Conservation (phyloP, 2,797 vertebrate species). For the Pyrocephalus nanus region DNA sequence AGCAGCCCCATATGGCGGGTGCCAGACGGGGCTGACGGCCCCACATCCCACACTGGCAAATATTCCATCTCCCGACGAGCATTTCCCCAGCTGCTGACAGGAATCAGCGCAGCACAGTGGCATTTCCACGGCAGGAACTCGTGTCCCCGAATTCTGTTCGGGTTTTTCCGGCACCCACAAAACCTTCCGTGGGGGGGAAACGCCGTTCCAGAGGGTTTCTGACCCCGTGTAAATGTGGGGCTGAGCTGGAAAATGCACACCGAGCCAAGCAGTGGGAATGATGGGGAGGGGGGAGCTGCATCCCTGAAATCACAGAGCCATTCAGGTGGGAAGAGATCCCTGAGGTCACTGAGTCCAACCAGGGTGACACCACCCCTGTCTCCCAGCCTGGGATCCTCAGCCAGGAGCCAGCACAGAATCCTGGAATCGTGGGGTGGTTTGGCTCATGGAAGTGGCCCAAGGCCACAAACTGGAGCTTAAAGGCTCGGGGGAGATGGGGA, state of each 20-base stretch:
- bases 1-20: constrained; percentile 34
- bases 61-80: not conserved
- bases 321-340: not conserved
- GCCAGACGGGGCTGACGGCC: constrained; percentile 17
- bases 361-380: not conserved
- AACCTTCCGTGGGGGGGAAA: not conserved
- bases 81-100: not conserved
- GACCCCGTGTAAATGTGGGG: not conserved
- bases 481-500: not conserved
- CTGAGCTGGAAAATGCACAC: not conserved
- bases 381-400: no score
- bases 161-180: not conserved
- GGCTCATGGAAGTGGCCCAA: not conserved
- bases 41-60: not conserved
- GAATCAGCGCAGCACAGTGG: not conserved
- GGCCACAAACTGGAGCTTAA: not conserved
- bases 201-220: not conserved
- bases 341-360: not conserved
- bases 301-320: not conserved
- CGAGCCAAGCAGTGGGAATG: not conserved
- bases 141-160: not conserved
- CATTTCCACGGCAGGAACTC: not conserved
- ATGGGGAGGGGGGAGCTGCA: not conserved
- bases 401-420: no score
- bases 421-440: not conserved